Evolutionary conservation across 2,888 invertebrate genomes (phyloP), one percentile per base, ranked within the genome.

Genomic region (Hecatera dysodea): DNA sequence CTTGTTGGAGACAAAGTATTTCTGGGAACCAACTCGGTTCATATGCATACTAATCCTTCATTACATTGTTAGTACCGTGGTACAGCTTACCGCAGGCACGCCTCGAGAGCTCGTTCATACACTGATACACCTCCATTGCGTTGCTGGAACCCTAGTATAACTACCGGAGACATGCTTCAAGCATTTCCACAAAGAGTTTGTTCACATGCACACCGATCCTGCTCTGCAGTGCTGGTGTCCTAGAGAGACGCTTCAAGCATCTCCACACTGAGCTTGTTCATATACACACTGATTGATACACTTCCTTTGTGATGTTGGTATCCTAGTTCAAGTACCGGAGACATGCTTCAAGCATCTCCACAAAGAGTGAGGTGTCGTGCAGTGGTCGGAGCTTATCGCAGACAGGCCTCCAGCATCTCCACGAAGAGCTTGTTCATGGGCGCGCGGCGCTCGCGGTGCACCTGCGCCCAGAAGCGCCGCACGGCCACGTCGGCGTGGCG

Each of bases 361-460:
- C 19, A n/a, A n/a, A 46, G 46, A 46, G 46, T 46, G 11, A 22
- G n/a, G n/a, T n/a, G 3, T 3, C 17, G 9, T 46, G n/a, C 46
- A 46, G 11, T n/a, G 2, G 9, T 11, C n/a, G 19, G 15, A 15
- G 5, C 44, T 44, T 27, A 22, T n/a, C 39, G 33, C 46, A 9
- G 2, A 85, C 97, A 97, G 2, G 98, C 97, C 93, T 99, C 99
- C 75, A 99, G 96, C 99, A 99, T 99, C 96, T 99, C 99, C 60
- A 99, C 97, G 95, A 99, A 99, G 66, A 99, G 97, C 94, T 99
- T 99, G 96, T 99, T 99, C 98, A 99, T 98, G 84, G 98, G 98
- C 74, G 98, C 98, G 91, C 98, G 97, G 8, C 98, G 98, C 82
- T 98, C 98, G 89, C 98, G 97, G 89, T 98, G 98, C 63, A 99